Base-by-base conservation (phyloP, 2,113 vertebrate genomes). In the Cyphomyrus plagiostoma region DNA sequence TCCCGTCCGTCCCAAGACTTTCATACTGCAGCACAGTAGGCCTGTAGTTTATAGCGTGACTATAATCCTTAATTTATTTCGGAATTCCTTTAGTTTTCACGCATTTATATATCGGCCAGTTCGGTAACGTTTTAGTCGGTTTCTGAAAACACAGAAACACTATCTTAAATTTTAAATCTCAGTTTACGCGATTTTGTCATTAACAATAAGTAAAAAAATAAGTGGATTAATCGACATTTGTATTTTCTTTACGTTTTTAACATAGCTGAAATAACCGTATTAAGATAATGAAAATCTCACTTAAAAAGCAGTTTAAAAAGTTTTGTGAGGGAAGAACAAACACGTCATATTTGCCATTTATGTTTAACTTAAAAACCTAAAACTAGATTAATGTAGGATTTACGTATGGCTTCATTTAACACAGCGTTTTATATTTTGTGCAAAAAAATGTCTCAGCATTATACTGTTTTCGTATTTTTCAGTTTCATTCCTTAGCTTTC, bases 11-110 rank as follows among this genome's bases (percentile, higher is more conserved):
- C 66, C 26, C 85, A 42, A 50, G 53, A 30, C 89, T 77, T 90
- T 50, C 23, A 86, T 58, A 58, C 48, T n/a, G 45, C 74, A 91
- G 89, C 88, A 88, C 93, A 46, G 35, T 7, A 46, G 46, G n/a
- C 58, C 58, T 10, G n/a, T 66, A 26, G 0, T 4, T 66, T 26
- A 26, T 66, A 66, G 26, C 62, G 26, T 70, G 10, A 70, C 23
- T 49, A 26, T 26, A 50, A 49, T 26, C 83, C n/a, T 23, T 26
- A 45, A 48, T 48, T 21, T 45, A 48, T 48, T 84, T 48, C 21
- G 42, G 6, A 9, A 46, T 84, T 21, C 45, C 30, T 48, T 1
- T 0, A 21, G 15, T 84, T 45, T 21, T 23, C 48, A 48, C 82
- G 19, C 82, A 46, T 84, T 84, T 48, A 4, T 70, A 70, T 70